Evolutionary conservation across 2,113 vertebrate species (phyloP), one percentile per base, ranked within the genome.

Genomic region (Notarius lentiginosus): DNA sequence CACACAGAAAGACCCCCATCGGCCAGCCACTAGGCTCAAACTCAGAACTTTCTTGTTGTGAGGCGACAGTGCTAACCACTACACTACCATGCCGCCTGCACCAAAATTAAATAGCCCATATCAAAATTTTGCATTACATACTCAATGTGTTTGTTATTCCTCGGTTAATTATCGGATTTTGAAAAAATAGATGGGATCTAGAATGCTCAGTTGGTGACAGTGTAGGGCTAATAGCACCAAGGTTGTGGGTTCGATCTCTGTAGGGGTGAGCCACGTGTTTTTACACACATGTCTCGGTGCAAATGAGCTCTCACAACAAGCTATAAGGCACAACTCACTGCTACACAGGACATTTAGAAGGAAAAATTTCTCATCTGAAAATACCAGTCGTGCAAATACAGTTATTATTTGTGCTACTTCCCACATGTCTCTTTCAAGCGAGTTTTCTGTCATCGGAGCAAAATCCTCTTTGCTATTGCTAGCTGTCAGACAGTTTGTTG

Each of bases 181-280:
- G 41, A 41, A 41, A 41, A 41, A 41, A 41, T 41, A 41, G 4
- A 41, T 41, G 41, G 41, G 41, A 4, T 41, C 41, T 41, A 41
- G 41, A 41, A 41, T 41, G 41, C 51, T 53, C 51, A 53, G 51
- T 53, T 53, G 51, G 51, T 53, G 1, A 53, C 7, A 53, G 51
- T 2, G 9, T 53, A 2, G 51, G 10, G 89, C 89, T 90, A 91
- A 90, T 92, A 88, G 90, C 84, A 86, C 89, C 88, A 91, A 91
- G 91, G 90, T 91, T 82, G 86, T 66, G 86, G 89, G 89, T 91
- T 91, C 88, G 87, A 91, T 91, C 91, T 88, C 90, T 75, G 88
- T 89, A 91, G 66, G 51, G 86, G 24, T 41, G 2, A 41, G 41
- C 41, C 41, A 41, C 4, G 41, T 41, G 41, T 41, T 41, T 41